Evolutionary conservation across 2,113 vertebrate genomes (phyloP).

Genomic region (Dasyprocta punctata): DNA sequence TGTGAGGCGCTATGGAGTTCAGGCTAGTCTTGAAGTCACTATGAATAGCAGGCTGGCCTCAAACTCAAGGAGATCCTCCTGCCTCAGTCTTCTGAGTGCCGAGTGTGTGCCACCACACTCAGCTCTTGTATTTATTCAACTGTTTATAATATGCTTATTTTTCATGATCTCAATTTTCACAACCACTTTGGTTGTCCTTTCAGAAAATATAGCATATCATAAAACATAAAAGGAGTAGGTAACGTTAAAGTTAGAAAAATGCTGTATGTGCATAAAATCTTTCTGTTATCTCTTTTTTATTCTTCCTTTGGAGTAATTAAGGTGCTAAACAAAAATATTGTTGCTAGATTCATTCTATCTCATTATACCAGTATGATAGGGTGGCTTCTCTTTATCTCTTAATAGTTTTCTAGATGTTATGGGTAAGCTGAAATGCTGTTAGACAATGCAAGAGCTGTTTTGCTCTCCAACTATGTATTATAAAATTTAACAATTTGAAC

Average conservation of each 20-base stretch:
- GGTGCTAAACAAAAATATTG: neutral
- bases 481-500: neutral
- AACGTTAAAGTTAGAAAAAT: neutral
- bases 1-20: no score
- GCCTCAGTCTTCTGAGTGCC: neutral
- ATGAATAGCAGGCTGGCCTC: neutral
- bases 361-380: neutral
- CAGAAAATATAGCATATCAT: neutral
- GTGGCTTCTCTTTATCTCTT: neutral
- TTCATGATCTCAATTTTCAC: neutral
- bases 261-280: neutral
- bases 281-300: neutral
- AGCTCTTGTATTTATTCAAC: neutral
- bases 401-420: neutral
- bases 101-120: neutral
- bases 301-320: neutral
- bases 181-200: neutral
- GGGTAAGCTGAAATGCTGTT: neutral
- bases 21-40: neutral
- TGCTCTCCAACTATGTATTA: neutral
- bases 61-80: neutral
- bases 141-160: neutral
- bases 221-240: neutral
- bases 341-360: neutral
- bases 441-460: neutral